Base-by-base conservation (phyloP, 2,888 invertebrate species). In the Tachystola acroxantha region DNA sequence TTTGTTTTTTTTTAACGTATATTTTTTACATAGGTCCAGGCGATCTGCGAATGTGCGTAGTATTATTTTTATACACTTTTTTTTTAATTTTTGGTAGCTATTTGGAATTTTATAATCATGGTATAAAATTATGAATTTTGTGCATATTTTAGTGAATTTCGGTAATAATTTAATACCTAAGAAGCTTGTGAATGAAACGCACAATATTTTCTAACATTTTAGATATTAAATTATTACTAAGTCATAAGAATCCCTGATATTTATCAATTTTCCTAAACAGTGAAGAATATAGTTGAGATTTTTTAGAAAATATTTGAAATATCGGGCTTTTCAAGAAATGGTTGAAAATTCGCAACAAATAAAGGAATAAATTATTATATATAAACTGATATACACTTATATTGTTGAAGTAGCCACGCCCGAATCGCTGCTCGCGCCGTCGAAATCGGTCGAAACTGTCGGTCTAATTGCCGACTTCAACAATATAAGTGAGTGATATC, bases 31-130 rank as follows among this genome's bases (percentile, higher is more conserved):
- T 14, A 34, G 43, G 30, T 47, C 53, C 56, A 22, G 55, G 51
- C 9, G 54, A 53, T 46, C 52, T 47, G 44, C 40, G 37, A 11
- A 31, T 40, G 24, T 41, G 35, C 25, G 35, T 56, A 53, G 51
- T 49, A 50, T 54, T 49, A 48, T 59, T 49, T 53, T 56, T 52
- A 50, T 48, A 40, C 30, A 40, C 39, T 46, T 44, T 41, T 41
- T 50, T 41, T 50, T 45, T 50, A 37, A 38, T 48, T 46, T 46
- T 45, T 40, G 55, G 48, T 58, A 49, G 55, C 53, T 57, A 60
- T 53, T 40, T 38, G 45, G 53, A 36, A 38, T 53, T 42, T 45
- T 42, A 34, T 43, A 59, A 59, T 53, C 55, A 61, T 53, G 20
- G 32, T 32, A 10, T 48, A 43, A 43, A 44, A 45, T 31, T 30